Conservation (phyloP, 2,797 vertebrate genomes). For the Coilia nasus region DNA sequence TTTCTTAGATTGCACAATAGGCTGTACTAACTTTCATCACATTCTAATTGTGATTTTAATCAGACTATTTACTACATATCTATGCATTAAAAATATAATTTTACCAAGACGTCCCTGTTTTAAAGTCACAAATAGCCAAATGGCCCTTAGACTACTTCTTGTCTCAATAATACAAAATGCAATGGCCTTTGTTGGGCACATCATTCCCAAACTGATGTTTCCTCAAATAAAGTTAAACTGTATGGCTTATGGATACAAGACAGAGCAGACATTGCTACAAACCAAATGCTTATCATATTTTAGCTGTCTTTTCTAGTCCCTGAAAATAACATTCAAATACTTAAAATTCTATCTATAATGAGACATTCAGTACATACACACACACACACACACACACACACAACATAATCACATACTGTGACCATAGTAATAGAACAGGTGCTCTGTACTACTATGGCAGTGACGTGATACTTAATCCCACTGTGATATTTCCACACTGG, state of each 20-base stretch:
- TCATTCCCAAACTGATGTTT: constrained; percentile 16
- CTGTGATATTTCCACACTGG: constrained; percentile 53
- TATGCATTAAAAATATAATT: background rate
- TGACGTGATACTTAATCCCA: constrained; percentile 52
- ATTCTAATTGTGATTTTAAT: constrained; percentile 13
- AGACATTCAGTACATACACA: constrained; percentile 68
- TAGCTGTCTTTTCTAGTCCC: constrained; percentile 76
- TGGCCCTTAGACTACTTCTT: background rate
- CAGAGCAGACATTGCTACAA: constrained; percentile 81
- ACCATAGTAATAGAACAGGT: constrained; percentile 29
- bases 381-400: constrained; percentile 46
- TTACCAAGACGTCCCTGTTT: background rate
- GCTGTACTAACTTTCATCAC: background rate
- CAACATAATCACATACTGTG: constrained; percentile 53
- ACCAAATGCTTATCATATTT: constrained; percentile 73
- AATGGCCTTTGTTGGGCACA: background rate
- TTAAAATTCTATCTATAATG: constrained; percentile 61
- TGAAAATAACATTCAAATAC: constrained; percentile 75
- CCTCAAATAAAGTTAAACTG: constrained; percentile 67
- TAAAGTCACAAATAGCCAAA: background rate
- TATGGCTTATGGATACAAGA: constrained; percentile 82
- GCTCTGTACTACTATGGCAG: constrained; percentile 12
- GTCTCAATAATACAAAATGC: constrained; percentile 11
- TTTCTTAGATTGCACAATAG: constrained; percentile 2
- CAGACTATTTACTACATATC: constrained; percentile 3